phyloP scores from a whole-genome alignment of 2,113 vertebrate genomes.

The Gymnarchus niloticus region DNA sequence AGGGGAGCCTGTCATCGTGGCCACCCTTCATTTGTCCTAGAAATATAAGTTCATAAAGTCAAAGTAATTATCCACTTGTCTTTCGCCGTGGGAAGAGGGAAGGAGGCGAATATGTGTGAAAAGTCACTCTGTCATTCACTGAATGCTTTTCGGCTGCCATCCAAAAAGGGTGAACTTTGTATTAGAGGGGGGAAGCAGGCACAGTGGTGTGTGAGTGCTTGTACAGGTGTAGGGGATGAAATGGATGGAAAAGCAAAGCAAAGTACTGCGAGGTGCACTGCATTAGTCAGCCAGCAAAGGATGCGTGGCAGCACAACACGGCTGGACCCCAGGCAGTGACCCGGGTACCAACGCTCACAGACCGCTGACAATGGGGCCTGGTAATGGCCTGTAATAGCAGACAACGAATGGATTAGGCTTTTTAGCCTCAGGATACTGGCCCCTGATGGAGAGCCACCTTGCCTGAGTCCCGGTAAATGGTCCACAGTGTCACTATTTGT shows the following conservation, averaged over 20 bases:
- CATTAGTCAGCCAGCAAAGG: constrained; percentile 22
- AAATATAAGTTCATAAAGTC: constrained; percentile 34
- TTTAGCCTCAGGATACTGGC: constrained; percentile 14
- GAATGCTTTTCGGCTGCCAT: constrained; percentile 10
- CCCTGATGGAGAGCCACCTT: constrained; percentile 19
- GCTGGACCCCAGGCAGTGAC: constrained; percentile 28
- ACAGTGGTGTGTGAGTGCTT: neutral
- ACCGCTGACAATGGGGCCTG: neutral
- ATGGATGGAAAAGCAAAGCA: neutral
- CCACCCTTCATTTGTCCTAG: constrained; percentile 34
- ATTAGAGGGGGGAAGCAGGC: constrained; percentile 2
- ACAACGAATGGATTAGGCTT: neutral
- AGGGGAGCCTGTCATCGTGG: constrained; percentile 38
- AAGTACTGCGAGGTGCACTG: neutral
- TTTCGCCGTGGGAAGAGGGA: constrained; percentile 30
- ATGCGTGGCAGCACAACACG: constrained; percentile 14
- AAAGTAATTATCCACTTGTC: constrained; percentile 41
- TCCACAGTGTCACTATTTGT: constrained; percentile 14
- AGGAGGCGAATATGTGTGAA: constrained; percentile 28
- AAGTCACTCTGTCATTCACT: constrained; percentile 52
- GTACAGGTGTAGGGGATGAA: neutral
- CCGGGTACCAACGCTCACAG: constrained; percentile 16
- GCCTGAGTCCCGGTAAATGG: constrained; percentile 10
- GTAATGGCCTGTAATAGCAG: constrained; percentile 31
- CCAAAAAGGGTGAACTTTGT: constrained; percentile 27